A percentile compares a stretch with the other conserved stretches of the same genome.
phyloP scores from a whole-genome alignment of 2,797 vertebrate species.

The Petrocephalus sullivani region DNA sequence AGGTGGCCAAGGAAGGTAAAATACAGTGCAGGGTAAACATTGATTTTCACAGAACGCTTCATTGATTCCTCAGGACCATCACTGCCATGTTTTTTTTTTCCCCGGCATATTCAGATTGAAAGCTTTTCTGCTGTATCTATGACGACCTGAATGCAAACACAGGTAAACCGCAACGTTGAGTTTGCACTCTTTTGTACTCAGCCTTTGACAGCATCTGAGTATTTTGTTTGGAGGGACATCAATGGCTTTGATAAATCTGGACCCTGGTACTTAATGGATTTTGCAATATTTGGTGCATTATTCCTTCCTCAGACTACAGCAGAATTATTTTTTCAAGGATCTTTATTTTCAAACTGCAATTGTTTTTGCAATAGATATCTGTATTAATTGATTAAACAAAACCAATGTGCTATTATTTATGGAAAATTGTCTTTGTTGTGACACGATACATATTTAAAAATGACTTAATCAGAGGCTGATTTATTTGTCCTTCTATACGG shows the following conservation, averaged over 20 bases:
- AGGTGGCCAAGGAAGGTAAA: conserved; percentile 6
- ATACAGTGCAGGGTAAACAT: not conserved
- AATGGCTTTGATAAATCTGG: conserved; percentile 12
- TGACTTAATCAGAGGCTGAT: not conserved
- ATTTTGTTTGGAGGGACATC: not conserved
- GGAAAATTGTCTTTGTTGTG: not conserved
- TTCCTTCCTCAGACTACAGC: not conserved
- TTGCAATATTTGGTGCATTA: not conserved
- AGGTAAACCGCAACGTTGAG: not conserved
- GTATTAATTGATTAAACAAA: not conserved
- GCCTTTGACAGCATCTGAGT: not conserved
- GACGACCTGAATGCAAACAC: not conserved
- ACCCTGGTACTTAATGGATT: conserved; percentile 3
- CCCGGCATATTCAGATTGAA: not conserved
- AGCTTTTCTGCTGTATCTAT: not conserved
- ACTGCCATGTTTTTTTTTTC: not conserved
- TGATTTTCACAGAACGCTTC: not conserved
- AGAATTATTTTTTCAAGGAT: not conserved
- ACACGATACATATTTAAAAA: not conserved
- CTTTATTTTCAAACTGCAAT: not conserved
- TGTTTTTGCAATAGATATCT: not conserved
- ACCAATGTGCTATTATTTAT: not conserved
- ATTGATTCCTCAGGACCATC: not conserved
- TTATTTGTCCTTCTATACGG: not conserved
- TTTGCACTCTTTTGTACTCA: conserved; percentile 11